These are phyloP conservation scores for Ceratitis capitata DNA, from an alignment of 1,140 invertebrate species.

Conservation along the genomic window DNA sequence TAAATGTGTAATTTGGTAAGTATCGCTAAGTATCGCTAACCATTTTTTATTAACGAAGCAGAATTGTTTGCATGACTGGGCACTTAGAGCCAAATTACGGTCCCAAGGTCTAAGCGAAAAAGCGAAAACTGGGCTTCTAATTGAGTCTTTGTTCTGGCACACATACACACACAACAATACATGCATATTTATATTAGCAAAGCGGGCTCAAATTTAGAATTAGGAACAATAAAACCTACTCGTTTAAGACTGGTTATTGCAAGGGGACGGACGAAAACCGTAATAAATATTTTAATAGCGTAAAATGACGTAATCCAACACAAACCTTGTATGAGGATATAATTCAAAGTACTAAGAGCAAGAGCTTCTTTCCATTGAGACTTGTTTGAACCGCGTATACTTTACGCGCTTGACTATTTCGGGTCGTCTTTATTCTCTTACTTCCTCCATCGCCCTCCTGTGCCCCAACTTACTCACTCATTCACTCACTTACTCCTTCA, in stretches of 20 bases:
- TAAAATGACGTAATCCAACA: too few species aligned
- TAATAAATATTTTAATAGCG: too few species aligned
- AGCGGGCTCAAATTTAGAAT: background rate
- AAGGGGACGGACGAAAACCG: background rate
- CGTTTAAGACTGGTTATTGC: background rate
- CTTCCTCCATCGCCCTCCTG: background rate
- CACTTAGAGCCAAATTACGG: conserved; percentile 13
- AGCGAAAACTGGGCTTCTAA: background rate
- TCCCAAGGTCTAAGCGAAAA: background rate
- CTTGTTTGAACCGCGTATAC: too few species aligned
- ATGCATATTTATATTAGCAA: background rate
- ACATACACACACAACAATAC: background rate
- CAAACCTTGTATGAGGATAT: too few species aligned
- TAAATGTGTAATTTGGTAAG: background rate
- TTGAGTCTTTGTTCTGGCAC: background rate
- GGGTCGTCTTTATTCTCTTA: background rate
- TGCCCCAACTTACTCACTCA: conserved; percentile 41
- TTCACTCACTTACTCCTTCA: conserved; percentile 43
- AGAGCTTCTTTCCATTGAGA: too few species aligned
- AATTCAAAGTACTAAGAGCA: too few species aligned
- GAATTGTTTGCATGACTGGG: background rate
- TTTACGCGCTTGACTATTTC: too few species aligned
- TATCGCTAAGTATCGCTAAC: background rate
- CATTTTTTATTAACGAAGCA: background rate
- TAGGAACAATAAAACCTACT: background rate